phyloP scores from a whole-genome alignment of 2,888 invertebrate genomes.

The Urechis unicinctus region DNA sequence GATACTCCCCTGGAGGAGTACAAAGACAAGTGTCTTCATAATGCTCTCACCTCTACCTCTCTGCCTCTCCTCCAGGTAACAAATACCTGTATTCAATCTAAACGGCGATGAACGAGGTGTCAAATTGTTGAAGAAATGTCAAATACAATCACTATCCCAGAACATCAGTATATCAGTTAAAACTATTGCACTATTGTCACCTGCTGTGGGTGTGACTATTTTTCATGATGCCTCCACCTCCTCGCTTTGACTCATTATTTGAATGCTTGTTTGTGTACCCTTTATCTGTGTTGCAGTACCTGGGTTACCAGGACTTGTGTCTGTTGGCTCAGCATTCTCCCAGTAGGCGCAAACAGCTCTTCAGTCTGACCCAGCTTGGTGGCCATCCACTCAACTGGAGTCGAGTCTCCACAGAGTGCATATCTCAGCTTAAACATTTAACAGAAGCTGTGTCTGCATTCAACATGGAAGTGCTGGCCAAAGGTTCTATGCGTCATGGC shows the following conservation, averaged over 20 bases:
- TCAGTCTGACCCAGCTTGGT: not conserved
- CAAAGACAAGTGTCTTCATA: not conserved
- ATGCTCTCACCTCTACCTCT: not conserved
- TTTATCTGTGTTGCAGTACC: too few relatives aligned
- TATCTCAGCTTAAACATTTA: not conserved
- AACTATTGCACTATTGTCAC: too few relatives aligned
- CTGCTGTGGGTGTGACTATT: too few relatives aligned
- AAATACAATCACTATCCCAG: too few relatives aligned
- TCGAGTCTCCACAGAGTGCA: not conserved
- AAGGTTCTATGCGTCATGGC: not conserved
- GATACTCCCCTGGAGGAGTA: not conserved
- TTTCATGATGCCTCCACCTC: too few relatives aligned
- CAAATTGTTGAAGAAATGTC: too few relatives aligned
- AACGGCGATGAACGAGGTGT: too few relatives aligned
- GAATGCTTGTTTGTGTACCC: too few relatives aligned
- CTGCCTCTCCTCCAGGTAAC: not conserved
- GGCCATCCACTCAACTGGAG: not conserved
- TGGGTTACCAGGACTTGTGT: not conserved
- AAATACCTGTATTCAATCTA: too few relatives aligned
- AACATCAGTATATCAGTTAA: too few relatives aligned
- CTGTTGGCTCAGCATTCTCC: not conserved
- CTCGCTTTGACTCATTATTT: too few relatives aligned
- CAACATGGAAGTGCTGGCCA: not conserved
- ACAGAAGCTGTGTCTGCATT: not conserved
- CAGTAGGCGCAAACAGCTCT: not conserved